Evolutionary conservation across 1,140 invertebrate genomes (phyloP).

Genomic region (Brachionus rotundiformis): DNA sequence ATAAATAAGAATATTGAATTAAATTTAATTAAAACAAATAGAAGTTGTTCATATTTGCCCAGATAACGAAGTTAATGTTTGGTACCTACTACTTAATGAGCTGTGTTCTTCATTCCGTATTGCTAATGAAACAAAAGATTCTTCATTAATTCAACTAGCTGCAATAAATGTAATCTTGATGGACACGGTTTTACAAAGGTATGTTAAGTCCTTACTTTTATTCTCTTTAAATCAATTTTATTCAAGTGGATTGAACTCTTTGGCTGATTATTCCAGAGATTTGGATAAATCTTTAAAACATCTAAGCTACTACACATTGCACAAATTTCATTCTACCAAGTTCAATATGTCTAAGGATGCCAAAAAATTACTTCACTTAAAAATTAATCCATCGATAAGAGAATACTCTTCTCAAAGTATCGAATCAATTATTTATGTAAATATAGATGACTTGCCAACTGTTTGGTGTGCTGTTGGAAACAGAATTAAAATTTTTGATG

Average conservation of each 20-base stretch:
- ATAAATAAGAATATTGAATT: not conserved
- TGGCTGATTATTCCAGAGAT: not conserved
- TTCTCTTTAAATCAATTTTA: not conserved
- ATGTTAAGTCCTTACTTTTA: not conserved
- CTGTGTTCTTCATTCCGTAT: not conserved
- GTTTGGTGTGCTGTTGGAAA: conserved; percentile 42
- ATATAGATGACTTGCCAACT: conserved; percentile 26
- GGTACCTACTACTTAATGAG: conserved; percentile 38
- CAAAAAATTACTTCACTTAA: conserved; percentile 31
- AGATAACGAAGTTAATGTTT: conserved; percentile 31
- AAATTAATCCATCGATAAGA: conserved; percentile 16
- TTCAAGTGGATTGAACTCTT: not conserved
- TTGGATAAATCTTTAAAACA: conserved; percentile 27
- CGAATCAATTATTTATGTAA: conserved; percentile 43
- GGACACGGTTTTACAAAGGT: conserved; percentile 14
- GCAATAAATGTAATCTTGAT: conserved; percentile 39
- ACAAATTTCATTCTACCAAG: not conserved
- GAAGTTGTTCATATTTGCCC: not conserved
- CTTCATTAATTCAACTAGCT: conserved; percentile 22
- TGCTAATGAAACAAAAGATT: conserved; percentile 43
- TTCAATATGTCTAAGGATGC: conserved; percentile 21
- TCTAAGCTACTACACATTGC: not conserved
- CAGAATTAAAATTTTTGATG: conserved; percentile 47
- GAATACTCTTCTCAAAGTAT: conserved; percentile 12
- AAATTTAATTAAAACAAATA: not conserved